Conservation (phyloP, 2,888 invertebrate genomes). For the Andrena bicolor region DNA sequence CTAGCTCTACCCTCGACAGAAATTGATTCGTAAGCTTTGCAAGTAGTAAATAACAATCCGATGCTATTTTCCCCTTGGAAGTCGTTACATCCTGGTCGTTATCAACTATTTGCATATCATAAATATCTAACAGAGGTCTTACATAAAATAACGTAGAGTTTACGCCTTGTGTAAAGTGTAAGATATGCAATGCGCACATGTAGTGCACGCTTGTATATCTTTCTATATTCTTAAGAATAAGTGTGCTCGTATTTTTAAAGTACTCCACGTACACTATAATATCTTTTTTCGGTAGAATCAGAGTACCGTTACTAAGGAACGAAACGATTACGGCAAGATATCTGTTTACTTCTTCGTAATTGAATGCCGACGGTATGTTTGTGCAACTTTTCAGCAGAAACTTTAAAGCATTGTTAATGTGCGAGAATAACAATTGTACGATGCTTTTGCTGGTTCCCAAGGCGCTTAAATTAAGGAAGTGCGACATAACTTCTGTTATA, state of each 20-base stretch:
- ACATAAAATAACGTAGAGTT: conserved; percentile 18
- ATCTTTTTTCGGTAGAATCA: conserved; percentile 42
- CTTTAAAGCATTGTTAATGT: conserved; percentile 54
- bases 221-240: conserved; percentile 51
- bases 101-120: conserved; percentile 19
- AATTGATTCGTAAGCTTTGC: conserved; percentile 67
- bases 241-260: conserved; percentile 52
- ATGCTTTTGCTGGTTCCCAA: neutral
- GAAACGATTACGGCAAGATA: conserved; percentile 47
- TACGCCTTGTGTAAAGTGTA: conserved; percentile 57
- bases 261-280: conserved; percentile 34
- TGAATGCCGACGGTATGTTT: conserved; percentile 44
- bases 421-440: conserved; percentile 38
- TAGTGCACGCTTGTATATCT: conserved; percentile 49
- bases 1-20: conserved; percentile 21
- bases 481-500: conserved; percentile 70
- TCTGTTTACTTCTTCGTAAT: conserved; percentile 59
- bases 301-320: conserved; percentile 43
- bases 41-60: conserved; percentile 71
- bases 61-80: conserved; percentile 70
- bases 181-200: conserved; percentile 67
- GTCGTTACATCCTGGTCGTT: conserved; percentile 29
- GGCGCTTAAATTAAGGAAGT: conserved; percentile 55
- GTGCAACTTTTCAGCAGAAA: conserved; percentile 65
- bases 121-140: conserved; percentile 39